These are phyloP conservation scores for Micrastur ruficollis DNA, from an alignment of 2,797 vertebrate species.

Conservation along the genomic window DNA sequence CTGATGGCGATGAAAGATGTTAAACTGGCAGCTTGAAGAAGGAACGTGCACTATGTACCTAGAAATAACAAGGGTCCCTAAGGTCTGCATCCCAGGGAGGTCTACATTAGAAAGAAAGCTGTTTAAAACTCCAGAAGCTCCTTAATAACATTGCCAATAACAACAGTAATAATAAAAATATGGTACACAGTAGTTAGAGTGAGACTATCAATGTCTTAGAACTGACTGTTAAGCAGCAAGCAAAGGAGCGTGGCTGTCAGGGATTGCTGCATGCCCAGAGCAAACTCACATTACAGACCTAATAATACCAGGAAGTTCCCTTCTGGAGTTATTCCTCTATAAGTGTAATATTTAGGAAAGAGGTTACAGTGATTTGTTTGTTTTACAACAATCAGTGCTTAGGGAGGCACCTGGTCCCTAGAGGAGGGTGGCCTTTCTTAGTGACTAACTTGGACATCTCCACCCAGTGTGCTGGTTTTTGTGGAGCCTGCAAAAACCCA, in stretches of 20 bases:
- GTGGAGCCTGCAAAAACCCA: background rate
- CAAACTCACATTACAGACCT: background rate
- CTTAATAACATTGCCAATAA: background rate
- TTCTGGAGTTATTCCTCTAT: background rate
- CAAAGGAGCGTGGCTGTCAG: background rate
- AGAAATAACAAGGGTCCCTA: background rate
- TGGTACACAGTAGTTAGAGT: rapidly evolving
- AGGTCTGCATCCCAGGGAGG: background rate
- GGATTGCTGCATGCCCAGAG: background rate
- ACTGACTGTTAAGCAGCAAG: background rate
- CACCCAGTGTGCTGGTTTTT: background rate
- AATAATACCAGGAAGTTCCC: background rate
- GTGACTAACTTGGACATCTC: background rate
- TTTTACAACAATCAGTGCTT: background rate
- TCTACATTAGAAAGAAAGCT: background rate
- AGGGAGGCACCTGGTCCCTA: background rate
- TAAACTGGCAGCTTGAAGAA: background rate
- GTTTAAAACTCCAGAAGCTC: background rate
- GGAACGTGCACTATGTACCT: background rate
- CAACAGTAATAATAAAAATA: background rate
- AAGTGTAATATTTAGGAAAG: background rate
- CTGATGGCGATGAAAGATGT: background rate
- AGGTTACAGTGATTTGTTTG: background rate
- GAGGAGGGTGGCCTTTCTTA: background rate
- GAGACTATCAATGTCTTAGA: background rate